Evolutionary conservation across 1,140 invertebrate species (phyloP), one percentile per base, ranked within the genome.

Genomic region (Antheraea mylitta): DNA sequence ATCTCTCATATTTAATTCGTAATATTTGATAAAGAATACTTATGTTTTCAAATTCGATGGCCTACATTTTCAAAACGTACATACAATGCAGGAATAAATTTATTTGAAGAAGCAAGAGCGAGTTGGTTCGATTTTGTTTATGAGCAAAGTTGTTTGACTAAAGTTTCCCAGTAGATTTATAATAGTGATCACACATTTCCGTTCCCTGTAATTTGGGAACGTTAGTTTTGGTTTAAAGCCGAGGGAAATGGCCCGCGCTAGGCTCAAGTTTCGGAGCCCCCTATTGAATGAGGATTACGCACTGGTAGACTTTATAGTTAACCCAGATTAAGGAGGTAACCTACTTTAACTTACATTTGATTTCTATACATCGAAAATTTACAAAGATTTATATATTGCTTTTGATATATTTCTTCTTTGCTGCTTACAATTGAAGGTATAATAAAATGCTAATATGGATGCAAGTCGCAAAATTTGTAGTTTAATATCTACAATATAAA

Each of bases 281-380:
- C 18, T 65, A 73, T 69, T 70, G 66, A 38, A 65, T 13, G 66
- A 37, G 69, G 72, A 74, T 74, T 74, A 74, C 62, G 60, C 42
- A 53, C 59, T 64, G 58, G 62, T 60, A 70, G 72, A 68, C 67
- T 68, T 73, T 73, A 70, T 70, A 67, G 68, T 69, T 64, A 67
- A 70, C 63, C 72, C 58, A 67, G 72, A 65, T 74, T 74, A 59
- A 58, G 58, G 63, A 68, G 67, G 70, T 70, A 74, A 70, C 45
- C 45, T 53, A 53, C 45, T 53, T 53, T 53, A 53, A 53, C 0
- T 53, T 53, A 53, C 13, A 13, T 53, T 53, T 53, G 1, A 16
- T n/a, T 16, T 6, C 16, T 53, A 53, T 53, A 1, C 5, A 53
- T 13, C 13, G 13, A 53, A 16, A 53, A 53, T n/a, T 16, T 16